These are phyloP conservation scores for Ypsolopha sequella DNA, from an alignment of 2,888 invertebrate genomes.

Conservation along the genomic window DNA sequence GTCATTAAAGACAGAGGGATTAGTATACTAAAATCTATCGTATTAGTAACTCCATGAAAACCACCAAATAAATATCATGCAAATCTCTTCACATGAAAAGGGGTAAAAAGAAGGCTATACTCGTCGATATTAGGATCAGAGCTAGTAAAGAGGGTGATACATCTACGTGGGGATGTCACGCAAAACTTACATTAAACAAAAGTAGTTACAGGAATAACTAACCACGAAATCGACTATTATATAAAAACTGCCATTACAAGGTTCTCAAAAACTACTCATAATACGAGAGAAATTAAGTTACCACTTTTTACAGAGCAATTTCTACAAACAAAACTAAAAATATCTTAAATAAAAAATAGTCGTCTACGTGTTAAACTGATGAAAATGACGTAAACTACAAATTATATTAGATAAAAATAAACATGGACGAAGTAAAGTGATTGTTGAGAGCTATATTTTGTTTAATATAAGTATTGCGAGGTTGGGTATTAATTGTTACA, in stretches of 20 bases:
- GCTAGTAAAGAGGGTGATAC: too few relatives aligned
- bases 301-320: slow-evolving; percentile 54
- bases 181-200: slow-evolving; percentile 61
- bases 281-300: slow-evolving; percentile 62
- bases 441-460: slow-evolving; percentile 19
- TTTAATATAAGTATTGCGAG: slow-evolving; percentile 57
- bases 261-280: slow-evolving; percentile 18
- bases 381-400: neutral
- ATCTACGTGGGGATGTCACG: slow-evolving; percentile 12
- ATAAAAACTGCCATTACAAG: neutral
- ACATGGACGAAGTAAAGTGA: neutral
- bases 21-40: too few relatives aligned
- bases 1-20: too few relatives aligned
- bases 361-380: neutral
- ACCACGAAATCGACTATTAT: neutral
- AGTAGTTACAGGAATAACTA: slow-evolving; percentile 10
- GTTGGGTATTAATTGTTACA: too few relatives aligned
- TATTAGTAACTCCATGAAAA: too few relatives aligned
- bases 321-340: slow-evolving; percentile 17
- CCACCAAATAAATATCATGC: too few relatives aligned
- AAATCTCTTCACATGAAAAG: too few relatives aligned
- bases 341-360: slow-evolving; percentile 2
- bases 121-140: too few relatives aligned
- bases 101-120: too few relatives aligned
- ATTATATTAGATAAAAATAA: neutral